phyloP scores from a whole-genome alignment of 2,888 invertebrate genomes.

The Watsonalla cultraria region DNA sequence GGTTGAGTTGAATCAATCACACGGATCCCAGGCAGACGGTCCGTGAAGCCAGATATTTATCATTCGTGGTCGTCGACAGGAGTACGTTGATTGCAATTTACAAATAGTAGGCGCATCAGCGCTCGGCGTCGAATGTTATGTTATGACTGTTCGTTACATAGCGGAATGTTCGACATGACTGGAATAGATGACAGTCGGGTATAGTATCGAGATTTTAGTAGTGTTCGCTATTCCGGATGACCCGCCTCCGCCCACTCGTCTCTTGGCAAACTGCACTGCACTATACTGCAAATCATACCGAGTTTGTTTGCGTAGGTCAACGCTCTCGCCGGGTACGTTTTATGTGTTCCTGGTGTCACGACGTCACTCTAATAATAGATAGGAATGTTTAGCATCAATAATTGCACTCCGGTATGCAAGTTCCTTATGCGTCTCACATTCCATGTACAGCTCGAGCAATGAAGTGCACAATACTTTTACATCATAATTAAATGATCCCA shows the following conservation, averaged over 20 bases:
- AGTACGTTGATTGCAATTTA: conserved; percentile 49
- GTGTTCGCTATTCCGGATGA: conserved; percentile 63
- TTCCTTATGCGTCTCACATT: conserved; percentile 50
- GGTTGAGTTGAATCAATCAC: conserved; percentile 64
- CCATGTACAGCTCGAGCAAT: conserved; percentile 33
- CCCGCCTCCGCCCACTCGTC: conserved; percentile 56
- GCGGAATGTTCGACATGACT: conserved; percentile 31
- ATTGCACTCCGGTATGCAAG: conserved; percentile 57
- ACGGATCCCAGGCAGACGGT: conserved; percentile 44
- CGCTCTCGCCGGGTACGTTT: conserved; percentile 65
- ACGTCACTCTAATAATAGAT: conserved; percentile 75
- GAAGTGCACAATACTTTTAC: conserved; percentile 37
- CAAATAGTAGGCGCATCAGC: conserved; percentile 41
- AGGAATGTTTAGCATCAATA: conserved; percentile 68
- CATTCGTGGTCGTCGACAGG: conserved; percentile 48
- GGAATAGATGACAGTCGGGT: conserved; percentile 44
- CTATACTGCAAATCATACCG: conserved; percentile 72
- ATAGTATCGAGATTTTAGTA: conserved; percentile 56
- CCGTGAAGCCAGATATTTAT: conserved; percentile 53
- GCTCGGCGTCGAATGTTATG: conserved; percentile 34
- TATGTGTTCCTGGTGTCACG: conserved; percentile 76
- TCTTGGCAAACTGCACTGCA: conserved; percentile 74
- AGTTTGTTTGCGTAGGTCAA: conserved; percentile 75
- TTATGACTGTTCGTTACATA: conserved; percentile 36
- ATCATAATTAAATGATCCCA: conserved; percentile 35